A percentile compares a stretch with the other conserved stretches of the same genome.
Evolutionary conservation across 2,113 vertebrate genomes (phyloP).

Genomic region (Cichladusa arquata): DNA sequence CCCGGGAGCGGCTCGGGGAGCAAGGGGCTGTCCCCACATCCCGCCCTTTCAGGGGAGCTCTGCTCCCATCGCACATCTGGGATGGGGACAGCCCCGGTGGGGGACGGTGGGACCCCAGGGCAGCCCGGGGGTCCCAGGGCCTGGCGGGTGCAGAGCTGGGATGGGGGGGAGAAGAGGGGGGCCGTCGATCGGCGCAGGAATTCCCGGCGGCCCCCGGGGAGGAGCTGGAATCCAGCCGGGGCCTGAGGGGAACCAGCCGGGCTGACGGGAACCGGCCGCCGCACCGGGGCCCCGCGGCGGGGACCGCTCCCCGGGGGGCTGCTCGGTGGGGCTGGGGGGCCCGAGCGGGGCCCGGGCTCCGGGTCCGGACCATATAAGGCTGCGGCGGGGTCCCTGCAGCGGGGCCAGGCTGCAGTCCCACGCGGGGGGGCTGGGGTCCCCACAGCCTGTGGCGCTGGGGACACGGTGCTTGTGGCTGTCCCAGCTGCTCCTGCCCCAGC

Average conservation of each 20-base stretch:
- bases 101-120: neutral
- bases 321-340: neutral
- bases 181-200: neutral
- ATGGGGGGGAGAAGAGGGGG: neutral
- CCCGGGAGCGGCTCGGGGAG: neutral
- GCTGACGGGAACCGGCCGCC: constrained; percentile 16
- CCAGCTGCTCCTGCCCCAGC: neutral
- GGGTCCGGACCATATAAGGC: constrained; percentile 7
- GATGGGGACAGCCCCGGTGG: neutral
- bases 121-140: neutral
- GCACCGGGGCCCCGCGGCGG: neutral
- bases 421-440: neutral
- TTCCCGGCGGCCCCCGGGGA: constrained; percentile 49
- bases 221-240: constrained; percentile 35
- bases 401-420: neutral
- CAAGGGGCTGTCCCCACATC: rapidly evolving
- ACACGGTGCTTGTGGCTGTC: neutral
- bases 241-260: constrained; percentile 37
- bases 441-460: neutral
- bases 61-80: rapidly evolving
- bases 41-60: neutral
- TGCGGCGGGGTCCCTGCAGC: neutral
- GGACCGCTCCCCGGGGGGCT: neutral
- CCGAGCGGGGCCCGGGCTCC: neutral
- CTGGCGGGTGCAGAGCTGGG: neutral